Evolutionary conservation across 2,888 invertebrate species (phyloP).

Genomic region (Apocheima hispidaria): DNA sequence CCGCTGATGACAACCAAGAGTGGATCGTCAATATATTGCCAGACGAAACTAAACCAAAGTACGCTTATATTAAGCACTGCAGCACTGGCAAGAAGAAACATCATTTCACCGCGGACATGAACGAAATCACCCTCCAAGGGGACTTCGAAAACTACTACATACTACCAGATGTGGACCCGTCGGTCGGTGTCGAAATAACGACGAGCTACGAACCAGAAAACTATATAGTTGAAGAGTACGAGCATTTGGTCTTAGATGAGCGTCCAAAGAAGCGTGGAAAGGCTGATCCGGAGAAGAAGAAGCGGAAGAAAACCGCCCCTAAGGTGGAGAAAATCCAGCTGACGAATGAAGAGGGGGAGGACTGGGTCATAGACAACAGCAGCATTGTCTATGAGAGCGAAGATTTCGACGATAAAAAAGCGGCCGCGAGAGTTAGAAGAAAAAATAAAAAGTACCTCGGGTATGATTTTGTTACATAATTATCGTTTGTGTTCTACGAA

Average conservation of each 20-base stretch:
- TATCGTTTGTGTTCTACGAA: constrained; percentile 17
- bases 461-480: constrained; percentile 77
- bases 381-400: constrained; percentile 70
- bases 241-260: constrained; percentile 72
- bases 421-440: constrained; percentile 70
- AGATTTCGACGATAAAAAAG: constrained; percentile 74
- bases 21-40: constrained; percentile 79
- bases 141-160: constrained; percentile 82
- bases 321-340: constrained; percentile 49
- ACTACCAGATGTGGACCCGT: constrained; percentile 77
- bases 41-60: constrained; percentile 71
- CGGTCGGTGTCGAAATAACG: constrained; percentile 75
- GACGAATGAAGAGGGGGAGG: constrained; percentile 56
- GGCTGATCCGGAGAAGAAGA: constrained; percentile 62
- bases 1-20: constrained; percentile 61
- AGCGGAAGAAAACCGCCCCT: constrained; percentile 57
- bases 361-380: constrained; percentile 75
- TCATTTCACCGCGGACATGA: constrained; percentile 78
- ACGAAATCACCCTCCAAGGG: constrained; percentile 73
- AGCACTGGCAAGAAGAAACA: constrained; percentile 74
- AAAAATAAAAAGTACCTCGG: constrained; percentile 83
- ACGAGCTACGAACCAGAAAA: constrained; percentile 79
- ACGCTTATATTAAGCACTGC: constrained; percentile 79
- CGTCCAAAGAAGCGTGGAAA: constrained; percentile 66
- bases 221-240: constrained; percentile 75